Evolutionary conservation across 1,140 invertebrate species (phyloP), one percentile per base, ranked within the genome.

Genomic region (Drosophila melanica): DNA sequence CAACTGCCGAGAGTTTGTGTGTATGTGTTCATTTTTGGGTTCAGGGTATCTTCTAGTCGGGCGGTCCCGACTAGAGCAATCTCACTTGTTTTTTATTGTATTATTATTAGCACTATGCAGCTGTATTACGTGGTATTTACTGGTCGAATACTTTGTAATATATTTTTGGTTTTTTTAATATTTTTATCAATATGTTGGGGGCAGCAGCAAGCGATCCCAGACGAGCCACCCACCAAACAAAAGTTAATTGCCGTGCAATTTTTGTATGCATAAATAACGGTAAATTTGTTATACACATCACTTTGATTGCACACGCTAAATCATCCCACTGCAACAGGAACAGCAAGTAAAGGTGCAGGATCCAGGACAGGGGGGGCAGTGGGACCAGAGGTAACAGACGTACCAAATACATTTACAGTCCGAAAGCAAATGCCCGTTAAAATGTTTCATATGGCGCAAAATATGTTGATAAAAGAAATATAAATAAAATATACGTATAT

Each of bases 281-380:
- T 84, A 89, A 89, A 89, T 89, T 89, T 89, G 84, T 84, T 89
- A 89, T 89, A 89, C 84, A 89, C 84, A 89, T 90, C 84, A 90
- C 75, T 90, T 89, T 89, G 84, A 89, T 90, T 89, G 84, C 85
- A 50, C 70, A 51, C 63, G 85, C 84, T 89, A 89, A 89, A 89
- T 89, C 84, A 89, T 89, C 82, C 66, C 64, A 75, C 57, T 57
- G 16, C 42, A 76, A 20, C 20, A 57, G 12, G 16, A 62, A n/a
- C 20, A 69, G 33, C 44, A 53, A 14, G 33, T 48, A 12, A 12
- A 44, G 37, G 33, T 35, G 9, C 51, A 50, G n/a, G 12, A 44
- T 23, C 16, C 44, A 2, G 30, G 18, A n/a, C 47, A 23, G 39
- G 2, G 10, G 39, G 2, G 10, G 12, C n/a, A 30, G 5, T 14